Evolutionary conservation across 2,888 invertebrate genomes (phyloP).

Genomic region (Ichneumon xanthorius): DNA sequence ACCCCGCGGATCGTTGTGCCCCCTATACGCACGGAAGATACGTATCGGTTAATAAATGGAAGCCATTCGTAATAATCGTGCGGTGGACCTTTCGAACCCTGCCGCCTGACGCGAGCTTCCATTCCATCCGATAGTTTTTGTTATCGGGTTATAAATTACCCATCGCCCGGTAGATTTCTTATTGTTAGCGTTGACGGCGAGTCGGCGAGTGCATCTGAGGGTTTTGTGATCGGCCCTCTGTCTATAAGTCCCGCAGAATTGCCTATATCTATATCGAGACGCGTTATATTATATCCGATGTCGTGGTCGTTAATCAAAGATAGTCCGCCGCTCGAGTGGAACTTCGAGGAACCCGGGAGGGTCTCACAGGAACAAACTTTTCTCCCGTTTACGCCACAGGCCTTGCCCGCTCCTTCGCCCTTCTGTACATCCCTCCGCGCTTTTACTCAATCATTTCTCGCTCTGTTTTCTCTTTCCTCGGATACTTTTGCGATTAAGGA

Average conservation of each 20-base stretch:
- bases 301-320: constrained; percentile 71
- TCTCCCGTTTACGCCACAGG: constrained; percentile 46
- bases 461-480: constrained; percentile 49
- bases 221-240: constrained; percentile 77
- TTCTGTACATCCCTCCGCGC: constrained; percentile 7
- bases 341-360: constrained; percentile 59
- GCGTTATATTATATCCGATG: constrained; percentile 64
- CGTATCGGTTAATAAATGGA: constrained; percentile 79
- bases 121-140: constrained; percentile 77
- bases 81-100: constrained; percentile 73
- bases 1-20: constrained; percentile 25
- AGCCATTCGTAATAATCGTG: constrained; percentile 79
- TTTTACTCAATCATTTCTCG: constrained; percentile 65
- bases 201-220: constrained; percentile 81
- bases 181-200: constrained; percentile 79
- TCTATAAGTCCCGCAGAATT: constrained; percentile 49
- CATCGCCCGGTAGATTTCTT: constrained; percentile 82
- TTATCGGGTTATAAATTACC: constrained; percentile 83
- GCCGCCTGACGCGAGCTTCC: constrained; percentile 50
- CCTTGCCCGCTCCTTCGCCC: constrained; percentile 22
- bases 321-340: constrained; percentile 58
- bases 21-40: constrained; percentile 6
- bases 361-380: constrained; percentile 54
- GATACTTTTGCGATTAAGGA: constrained; percentile 50
- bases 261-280: constrained; percentile 38